Percentiles rank a stretch among this genome's conserved stretches.
Evolutionary conservation across 2,113 vertebrate species (phyloP).

Genomic region (Collichthys lucidus): DNA sequence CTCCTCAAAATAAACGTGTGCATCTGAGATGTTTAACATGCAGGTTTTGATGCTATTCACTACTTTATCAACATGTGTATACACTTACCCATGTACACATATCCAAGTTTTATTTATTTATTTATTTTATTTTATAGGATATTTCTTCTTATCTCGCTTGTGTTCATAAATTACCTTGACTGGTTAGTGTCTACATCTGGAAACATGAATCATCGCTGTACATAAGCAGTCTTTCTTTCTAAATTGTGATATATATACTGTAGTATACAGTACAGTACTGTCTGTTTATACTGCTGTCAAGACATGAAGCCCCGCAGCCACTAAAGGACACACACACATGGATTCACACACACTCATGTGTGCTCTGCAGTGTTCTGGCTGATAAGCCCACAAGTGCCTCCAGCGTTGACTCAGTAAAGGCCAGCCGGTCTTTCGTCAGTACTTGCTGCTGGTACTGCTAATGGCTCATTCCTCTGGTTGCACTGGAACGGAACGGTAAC

Average conservation of each 20-base stretch:
- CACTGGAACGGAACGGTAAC: slow-evolving; percentile 59
- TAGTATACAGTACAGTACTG: background rate
- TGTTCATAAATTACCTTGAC: background rate
- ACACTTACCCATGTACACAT: background rate
- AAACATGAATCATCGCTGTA: slow-evolving; percentile 1
- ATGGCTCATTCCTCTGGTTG: slow-evolving; percentile 62
- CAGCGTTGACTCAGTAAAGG: slow-evolving; percentile 51
- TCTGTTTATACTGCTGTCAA: slow-evolving; percentile 14
- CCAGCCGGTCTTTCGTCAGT: slow-evolving; percentile 36
- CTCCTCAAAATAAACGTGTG: background rate
- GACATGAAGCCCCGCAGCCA: background rate
- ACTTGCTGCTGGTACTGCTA: slow-evolving; percentile 49
- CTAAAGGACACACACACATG: background rate
- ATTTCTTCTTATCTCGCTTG: too few relatives aligned
- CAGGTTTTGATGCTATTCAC: background rate
- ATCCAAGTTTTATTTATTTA: background rate
- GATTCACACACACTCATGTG: slow-evolving; percentile 13
- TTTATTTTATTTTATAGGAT: too few relatives aligned
- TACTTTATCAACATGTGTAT: background rate
- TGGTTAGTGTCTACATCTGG: background rate
- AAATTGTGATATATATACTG: background rate
- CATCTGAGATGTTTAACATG: background rate
- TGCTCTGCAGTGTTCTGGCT: slow-evolving; percentile 23
- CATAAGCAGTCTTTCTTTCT: background rate
- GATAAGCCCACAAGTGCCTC: slow-evolving; percentile 42